Percentiles rank a stretch among this genome's conserved stretches.
These are phyloP conservation scores for Odontamblyopus rebecca DNA, from an alignment of 2,797 vertebrate genomes.

Conservation along the genomic window DNA sequence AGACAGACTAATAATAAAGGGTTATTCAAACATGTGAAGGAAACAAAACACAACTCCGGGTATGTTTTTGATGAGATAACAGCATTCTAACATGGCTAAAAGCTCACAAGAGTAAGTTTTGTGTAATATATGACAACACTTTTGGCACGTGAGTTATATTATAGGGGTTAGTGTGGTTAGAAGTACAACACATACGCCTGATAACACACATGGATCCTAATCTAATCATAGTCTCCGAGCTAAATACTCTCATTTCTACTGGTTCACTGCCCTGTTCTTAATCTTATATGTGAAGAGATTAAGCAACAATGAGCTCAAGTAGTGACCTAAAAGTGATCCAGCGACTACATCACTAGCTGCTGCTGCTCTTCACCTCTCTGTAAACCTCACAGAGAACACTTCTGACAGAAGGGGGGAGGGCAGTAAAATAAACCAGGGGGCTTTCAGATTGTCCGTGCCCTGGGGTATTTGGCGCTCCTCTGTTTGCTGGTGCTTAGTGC, in stretches of 20 bases:
- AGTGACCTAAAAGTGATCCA: not conserved
- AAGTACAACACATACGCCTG: not conserved
- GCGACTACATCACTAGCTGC: slow-evolving; percentile 13
- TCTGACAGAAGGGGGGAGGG: slow-evolving; percentile 29
- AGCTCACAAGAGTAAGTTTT: too few species aligned
- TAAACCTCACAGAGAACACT: slow-evolving; percentile 34
- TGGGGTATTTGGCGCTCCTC: slow-evolving; percentile 40
- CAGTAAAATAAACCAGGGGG: slow-evolving; percentile 22
- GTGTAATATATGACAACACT: not conserved
- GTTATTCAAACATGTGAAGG: too few species aligned
- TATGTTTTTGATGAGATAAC: too few species aligned
- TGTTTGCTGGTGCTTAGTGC: slow-evolving; percentile 54
- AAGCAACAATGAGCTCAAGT: not conserved
- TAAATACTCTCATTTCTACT: not conserved
- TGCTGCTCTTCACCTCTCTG: slow-evolving; percentile 35
- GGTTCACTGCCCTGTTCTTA: not conserved
- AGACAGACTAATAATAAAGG: too few species aligned
- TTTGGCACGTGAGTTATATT: not conserved
- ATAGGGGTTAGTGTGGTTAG: not conserved
- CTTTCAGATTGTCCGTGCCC: slow-evolving; percentile 21
- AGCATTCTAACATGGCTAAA: too few species aligned
- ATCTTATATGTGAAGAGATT: not conserved
- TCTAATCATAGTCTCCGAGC: not conserved
- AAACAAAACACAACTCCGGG: too few species aligned
- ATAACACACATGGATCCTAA: not conserved